Conservation (phyloP, 2,888 invertebrate genomes). For the Chamaedrilus cognettii region DNA sequence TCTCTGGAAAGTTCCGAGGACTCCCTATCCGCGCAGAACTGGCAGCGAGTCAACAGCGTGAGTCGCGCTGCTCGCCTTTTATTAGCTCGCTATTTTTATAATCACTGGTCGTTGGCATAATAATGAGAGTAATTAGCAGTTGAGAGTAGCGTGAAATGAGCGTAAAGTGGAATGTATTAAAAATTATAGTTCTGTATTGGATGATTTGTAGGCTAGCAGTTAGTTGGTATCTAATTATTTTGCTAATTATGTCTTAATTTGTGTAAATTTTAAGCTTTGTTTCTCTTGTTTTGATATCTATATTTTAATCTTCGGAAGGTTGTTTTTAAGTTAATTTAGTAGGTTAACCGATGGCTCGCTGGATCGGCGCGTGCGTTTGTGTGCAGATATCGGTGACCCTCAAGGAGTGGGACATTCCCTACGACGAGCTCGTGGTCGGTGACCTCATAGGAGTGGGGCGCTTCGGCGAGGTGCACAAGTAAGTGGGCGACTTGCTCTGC, state of each 20-base stretch:
- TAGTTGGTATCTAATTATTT: too few species aligned
- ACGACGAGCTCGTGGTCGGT: constrained; percentile 83
- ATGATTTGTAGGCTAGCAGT: too few species aligned
- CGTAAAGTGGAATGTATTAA: too few species aligned
- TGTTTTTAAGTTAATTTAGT: background rate
- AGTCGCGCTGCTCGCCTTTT: too few species aligned
- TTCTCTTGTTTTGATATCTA: constrained; percentile 1
- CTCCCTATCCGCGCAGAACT: constrained; percentile 26
- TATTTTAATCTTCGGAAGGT: background rate
- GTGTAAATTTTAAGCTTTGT: constrained; percentile 3
- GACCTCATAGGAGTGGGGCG: constrained; percentile 89
- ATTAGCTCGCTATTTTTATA: too few species aligned
- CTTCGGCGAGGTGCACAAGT: constrained; percentile 86
- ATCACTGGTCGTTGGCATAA: too few species aligned
- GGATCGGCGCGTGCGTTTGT: background rate
- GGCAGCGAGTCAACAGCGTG: constrained; percentile 37
- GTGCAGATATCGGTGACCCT: constrained; percentile 46
- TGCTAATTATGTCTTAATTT: constrained; percentile 5
- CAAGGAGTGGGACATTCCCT: constrained; percentile 97
- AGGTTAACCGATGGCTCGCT: background rate
- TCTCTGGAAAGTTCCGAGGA: constrained; percentile 71
- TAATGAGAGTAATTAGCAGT: too few species aligned
- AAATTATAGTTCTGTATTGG: too few species aligned
- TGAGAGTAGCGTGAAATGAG: too few species aligned
- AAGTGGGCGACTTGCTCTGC: too few species aligned